Evolutionary conservation across 2,113 vertebrate species (phyloP).

Genomic region (Sinocyclocheilus anshuiensis): DNA sequence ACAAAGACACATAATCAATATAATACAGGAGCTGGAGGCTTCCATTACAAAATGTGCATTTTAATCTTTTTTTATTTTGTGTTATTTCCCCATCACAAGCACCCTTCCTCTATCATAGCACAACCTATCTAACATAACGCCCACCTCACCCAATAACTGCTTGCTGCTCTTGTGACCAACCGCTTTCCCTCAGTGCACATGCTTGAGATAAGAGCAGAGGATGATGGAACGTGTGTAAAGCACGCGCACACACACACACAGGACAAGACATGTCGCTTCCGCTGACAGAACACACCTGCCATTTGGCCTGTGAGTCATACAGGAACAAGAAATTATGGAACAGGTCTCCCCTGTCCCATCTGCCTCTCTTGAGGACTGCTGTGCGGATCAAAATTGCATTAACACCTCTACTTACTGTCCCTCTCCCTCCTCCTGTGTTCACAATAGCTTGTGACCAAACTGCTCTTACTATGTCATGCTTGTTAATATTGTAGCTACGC

Average conservation of each 20-base stretch:
- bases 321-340: neutral
- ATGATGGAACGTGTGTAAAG: constrained; percentile 1
- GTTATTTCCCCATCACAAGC: neutral
- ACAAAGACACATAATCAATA: neutral
- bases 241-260: neutral
- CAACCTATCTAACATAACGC: neutral
- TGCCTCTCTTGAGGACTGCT: constrained; percentile 30
- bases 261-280: neutral
- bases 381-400: constrained; percentile 37
- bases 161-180: constrained; percentile 1
- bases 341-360: constrained; percentile 38
- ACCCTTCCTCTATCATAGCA: neutral
- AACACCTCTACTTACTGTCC: constrained; percentile 21
- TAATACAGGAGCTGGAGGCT: neutral
- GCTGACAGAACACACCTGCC: constrained; percentile 31
- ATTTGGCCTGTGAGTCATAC: constrained; percentile 37
- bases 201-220: neutral
- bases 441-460: constrained; percentile 11
- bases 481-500: neutral
- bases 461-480: neutral
- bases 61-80: neutral
- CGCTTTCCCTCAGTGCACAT: neutral
- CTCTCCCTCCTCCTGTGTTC: neutral
- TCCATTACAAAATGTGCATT: neutral
- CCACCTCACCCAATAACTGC: neutral